Evolutionary conservation across 2,888 invertebrate genomes (phyloP).

Genomic region (Steromphala cineraria): DNA sequence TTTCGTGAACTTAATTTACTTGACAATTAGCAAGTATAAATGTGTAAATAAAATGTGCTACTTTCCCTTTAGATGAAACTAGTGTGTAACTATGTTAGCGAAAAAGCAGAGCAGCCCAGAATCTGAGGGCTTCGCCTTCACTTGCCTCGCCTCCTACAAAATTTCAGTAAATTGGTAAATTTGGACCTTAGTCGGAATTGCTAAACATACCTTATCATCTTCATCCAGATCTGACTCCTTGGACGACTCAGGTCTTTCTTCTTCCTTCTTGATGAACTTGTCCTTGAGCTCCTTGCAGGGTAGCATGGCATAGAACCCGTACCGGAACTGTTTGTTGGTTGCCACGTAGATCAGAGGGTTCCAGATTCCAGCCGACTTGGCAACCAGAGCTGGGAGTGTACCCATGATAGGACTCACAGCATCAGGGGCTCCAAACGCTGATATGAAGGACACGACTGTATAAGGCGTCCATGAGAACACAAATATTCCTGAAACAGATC

Average conservation of each 20-base stretch:
- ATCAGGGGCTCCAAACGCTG: conserved; percentile 48
- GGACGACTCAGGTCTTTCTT: conserved; percentile 30
- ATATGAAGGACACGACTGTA: conserved; percentile 59
- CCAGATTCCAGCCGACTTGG: conserved; percentile 61
- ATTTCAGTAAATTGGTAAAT: too few species aligned
- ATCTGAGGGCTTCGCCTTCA: too few species aligned
- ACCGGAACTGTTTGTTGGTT: conserved; percentile 60
- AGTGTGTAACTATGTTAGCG: too few species aligned
- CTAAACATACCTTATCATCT: background rate
- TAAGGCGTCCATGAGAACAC: conserved; percentile 64
- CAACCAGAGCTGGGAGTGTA: conserved; percentile 56
- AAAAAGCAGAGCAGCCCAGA: too few species aligned
- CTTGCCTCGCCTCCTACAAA: too few species aligned
- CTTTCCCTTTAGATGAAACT: too few species aligned
- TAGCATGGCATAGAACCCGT: conserved; percentile 46
- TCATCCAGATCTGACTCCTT: conserved; percentile 36
- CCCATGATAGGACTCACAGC: conserved; percentile 44
- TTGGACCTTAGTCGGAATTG: too few species aligned
- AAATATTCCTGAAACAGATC: conserved; percentile 46
- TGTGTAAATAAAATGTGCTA: too few species aligned
- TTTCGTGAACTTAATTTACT: too few species aligned
- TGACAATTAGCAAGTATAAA: too few species aligned
- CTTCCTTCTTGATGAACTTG: conserved; percentile 26
- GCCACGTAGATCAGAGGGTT: conserved; percentile 66
- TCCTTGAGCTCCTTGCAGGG: conserved; percentile 40